Conservation (phyloP, 2,113 vertebrate species). For the Eidolon helvum region DNA sequence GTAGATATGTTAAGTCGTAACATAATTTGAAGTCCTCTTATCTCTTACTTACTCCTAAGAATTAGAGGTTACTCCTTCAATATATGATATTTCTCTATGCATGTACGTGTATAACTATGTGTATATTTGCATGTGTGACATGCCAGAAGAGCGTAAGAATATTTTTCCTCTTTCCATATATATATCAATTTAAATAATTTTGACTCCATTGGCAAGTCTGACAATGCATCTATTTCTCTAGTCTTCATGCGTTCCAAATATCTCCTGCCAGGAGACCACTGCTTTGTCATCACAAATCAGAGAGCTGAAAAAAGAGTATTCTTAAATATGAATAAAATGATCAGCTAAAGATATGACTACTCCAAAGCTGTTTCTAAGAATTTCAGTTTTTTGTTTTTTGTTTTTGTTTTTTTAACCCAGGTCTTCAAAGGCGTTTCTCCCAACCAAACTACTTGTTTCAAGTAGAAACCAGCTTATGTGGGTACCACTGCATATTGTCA, state of each 20-base stretch:
- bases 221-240: not conserved
- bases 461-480: not conserved
- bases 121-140: not conserved
- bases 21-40: not conserved
- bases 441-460: not conserved
- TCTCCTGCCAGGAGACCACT: not conserved
- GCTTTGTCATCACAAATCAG: not conserved
- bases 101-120: not conserved
- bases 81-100: not conserved
- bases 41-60: not conserved
- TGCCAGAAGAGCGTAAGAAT: not conserved
- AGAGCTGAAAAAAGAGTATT: not conserved
- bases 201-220: not conserved
- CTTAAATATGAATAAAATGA: not conserved
- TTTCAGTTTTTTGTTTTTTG: not conserved
- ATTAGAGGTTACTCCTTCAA: not conserved
- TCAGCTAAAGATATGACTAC: not conserved
- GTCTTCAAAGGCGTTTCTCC: not conserved
- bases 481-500: not conserved
- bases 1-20: not conserved
- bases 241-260: not conserved
- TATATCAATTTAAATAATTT: not conserved
- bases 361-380: not conserved
- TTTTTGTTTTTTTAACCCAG: not conserved
- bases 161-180: not conserved